Evolutionary conservation across 1,140 invertebrate species (phyloP), one percentile per base, ranked within the genome.

Genomic region (Orius insidiosus): DNA sequence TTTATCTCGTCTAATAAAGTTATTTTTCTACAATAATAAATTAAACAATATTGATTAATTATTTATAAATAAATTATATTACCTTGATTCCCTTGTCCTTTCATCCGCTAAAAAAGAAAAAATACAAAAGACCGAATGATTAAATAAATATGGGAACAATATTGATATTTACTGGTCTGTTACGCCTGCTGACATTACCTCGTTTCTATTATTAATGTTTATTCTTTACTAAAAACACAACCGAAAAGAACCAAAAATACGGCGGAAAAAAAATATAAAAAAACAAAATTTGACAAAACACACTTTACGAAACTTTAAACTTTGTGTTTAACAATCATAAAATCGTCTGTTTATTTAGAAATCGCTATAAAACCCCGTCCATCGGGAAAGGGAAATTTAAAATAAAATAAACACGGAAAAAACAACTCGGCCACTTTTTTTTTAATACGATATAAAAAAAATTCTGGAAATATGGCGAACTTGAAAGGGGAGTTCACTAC

Each of bases 51-150:
- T n/a, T n/a, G 11, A 8, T 14, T 30, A 39, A 24, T 4, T 24
- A n/a, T n/a, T n/a, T n/a, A n/a, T n/a, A n/a, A 24, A 24, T 24
- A 24, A 24, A 24, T 4, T 44, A 52, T 42, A 45, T n/a, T 73
- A 76, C 75, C 75, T 76, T 76, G 74, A 66, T 80, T 82, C 69
- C 79, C 75, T 75, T 83, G 80, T 75, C 81, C 81, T 83, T 84
- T 85, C 78, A 84, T 84, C 76, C 80, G 81, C 81, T 85, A 71
- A 61, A 67, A 53, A 44, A 42, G 32, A 52, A 54, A 36, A 35
- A 31, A 45, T 16, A 10, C 11, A 38, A 45, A 46, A 19, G n/a
- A n/a, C n/a, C 14, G 10, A 38, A 45, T 45, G 14, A 39, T 33
- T 34, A 34, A 19, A 37, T 31, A 10, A 15, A 16, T 30, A 10